These are phyloP conservation scores for Acleris holmiana DNA, from an alignment of 2,888 invertebrate species.

Conservation along the genomic window DNA sequence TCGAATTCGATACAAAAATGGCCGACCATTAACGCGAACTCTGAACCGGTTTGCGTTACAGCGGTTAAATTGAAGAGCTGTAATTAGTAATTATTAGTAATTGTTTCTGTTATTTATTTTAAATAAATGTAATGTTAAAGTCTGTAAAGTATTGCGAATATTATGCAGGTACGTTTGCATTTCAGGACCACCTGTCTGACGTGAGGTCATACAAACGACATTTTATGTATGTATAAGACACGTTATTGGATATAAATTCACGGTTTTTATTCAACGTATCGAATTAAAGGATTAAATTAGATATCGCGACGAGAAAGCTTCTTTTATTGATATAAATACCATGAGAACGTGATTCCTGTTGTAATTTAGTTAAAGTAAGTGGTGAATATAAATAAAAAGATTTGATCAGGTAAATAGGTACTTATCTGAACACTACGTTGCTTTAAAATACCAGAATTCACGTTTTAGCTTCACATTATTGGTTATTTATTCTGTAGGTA, in stretches of 20 bases:
- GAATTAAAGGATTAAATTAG: slow-evolving; percentile 61
- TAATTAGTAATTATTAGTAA: slow-evolving; percentile 16
- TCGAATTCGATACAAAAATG: slow-evolving; percentile 63
- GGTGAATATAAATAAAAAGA: background rate
- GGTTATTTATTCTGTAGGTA: no score
- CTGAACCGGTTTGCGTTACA: background rate
- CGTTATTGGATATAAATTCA: slow-evolving; percentile 67
- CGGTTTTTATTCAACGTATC: slow-evolving; percentile 73
- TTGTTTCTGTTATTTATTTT: slow-evolving; percentile 48
- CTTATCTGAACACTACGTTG: no score
- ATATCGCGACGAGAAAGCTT: slow-evolving; percentile 46
- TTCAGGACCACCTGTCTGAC: slow-evolving; percentile 72
- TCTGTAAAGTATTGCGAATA: slow-evolving; percentile 66
- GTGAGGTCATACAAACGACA: slow-evolving; percentile 65
- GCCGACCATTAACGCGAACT: slow-evolving; percentile 46
- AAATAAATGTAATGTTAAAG: slow-evolving; percentile 59
- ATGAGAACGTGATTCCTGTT: background rate
- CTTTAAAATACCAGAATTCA: no score
- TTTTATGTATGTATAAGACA: slow-evolving; percentile 68
- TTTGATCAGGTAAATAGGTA: no score
- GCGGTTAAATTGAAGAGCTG: slow-evolving; percentile 16
- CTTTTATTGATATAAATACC: slow-evolving; percentile 12
- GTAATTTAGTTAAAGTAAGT: background rate
- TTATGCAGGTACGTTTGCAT: slow-evolving; percentile 53
- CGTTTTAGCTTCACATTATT: no score